Percentiles rank a stretch among this genome's conserved stretches.
Conservation (phyloP, 2,113 vertebrate genomes). For the Pituophis catenifer region DNA sequence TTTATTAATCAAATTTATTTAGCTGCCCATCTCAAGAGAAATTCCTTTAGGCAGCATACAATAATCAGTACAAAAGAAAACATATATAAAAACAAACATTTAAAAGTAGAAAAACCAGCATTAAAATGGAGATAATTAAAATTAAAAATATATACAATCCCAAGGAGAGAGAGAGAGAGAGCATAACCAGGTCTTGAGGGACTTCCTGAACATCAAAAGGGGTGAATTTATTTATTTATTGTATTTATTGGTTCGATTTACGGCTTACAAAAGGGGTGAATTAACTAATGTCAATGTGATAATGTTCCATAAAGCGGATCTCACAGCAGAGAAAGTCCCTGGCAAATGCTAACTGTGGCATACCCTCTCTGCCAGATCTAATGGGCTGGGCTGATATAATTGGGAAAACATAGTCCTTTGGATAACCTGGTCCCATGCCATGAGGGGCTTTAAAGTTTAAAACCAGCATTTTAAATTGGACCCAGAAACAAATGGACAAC, state of each 20-base stretch:
- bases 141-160: background rate
- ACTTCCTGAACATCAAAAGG: background rate
- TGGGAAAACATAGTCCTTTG: background rate
- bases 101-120: background rate
- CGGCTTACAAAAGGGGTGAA: background rate
- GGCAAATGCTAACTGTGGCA: background rate
- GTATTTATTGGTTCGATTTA: too few species aligned
- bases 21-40: background rate
- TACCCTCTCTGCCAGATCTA: background rate
- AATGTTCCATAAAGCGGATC: background rate
- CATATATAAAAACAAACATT: background rate
- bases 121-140: background rate
- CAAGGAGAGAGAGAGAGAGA: too few species aligned
- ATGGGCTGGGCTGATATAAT: background rate
- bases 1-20: background rate
- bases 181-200: background rate
- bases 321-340: background rate
- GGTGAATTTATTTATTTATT: too few species aligned
- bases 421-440: background rate
- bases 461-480: background rate
- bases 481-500: background rate
- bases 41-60: background rate
- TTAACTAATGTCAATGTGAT: background rate
- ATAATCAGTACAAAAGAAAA: background rate
- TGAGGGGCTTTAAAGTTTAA: background rate